Evolutionary conservation across 2,888 invertebrate genomes (phyloP).

Genomic region (Apoderus coryli): DNA sequence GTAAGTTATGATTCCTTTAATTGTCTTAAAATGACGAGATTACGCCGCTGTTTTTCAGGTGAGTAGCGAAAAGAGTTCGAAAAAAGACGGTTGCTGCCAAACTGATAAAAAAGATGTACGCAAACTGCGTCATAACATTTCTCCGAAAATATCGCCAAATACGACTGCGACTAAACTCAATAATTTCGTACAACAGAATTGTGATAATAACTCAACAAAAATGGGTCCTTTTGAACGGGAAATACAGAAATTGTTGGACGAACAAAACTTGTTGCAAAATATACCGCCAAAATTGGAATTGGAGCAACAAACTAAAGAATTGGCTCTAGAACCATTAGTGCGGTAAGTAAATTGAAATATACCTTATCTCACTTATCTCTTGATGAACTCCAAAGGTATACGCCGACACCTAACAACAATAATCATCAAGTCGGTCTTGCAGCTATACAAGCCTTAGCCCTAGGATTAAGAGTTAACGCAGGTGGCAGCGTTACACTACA

Average conservation of each 20-base stretch:
- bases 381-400: background rate
- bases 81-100: slow-evolving; percentile 49
- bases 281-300: slow-evolving; percentile 45
- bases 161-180: slow-evolving; percentile 41
- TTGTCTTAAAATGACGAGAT: too few relatives aligned
- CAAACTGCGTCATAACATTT: slow-evolving; percentile 22
- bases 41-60: too few relatives aligned
- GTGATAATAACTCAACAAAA: slow-evolving; percentile 31
- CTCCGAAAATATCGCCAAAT: slow-evolving; percentile 27
- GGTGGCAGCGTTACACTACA: slow-evolving; percentile 30
- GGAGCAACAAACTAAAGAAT: slow-evolving; percentile 46
- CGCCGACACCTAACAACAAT: slow-evolving; percentile 37
- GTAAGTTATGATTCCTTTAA: too few relatives aligned
- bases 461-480: slow-evolving; percentile 31
- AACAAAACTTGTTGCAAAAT: slow-evolving; percentile 48
- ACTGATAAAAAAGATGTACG: slow-evolving; percentile 49
- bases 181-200: slow-evolving; percentile 33
- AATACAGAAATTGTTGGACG: slow-evolving; percentile 63
- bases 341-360: slow-evolving; percentile 16
- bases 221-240: slow-evolving; percentile 62
- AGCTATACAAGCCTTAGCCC: slow-evolving; percentile 60
- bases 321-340: slow-evolving; percentile 35
- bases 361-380: too few relatives aligned
- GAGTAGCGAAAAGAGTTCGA: slow-evolving; percentile 41
- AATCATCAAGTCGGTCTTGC: slow-evolving; percentile 64